Percentiles rank a stretch among this genome's conserved stretches.
Conservation (phyloP, 1,140 invertebrate genomes). For the Meloidogyne exigua region DNA sequence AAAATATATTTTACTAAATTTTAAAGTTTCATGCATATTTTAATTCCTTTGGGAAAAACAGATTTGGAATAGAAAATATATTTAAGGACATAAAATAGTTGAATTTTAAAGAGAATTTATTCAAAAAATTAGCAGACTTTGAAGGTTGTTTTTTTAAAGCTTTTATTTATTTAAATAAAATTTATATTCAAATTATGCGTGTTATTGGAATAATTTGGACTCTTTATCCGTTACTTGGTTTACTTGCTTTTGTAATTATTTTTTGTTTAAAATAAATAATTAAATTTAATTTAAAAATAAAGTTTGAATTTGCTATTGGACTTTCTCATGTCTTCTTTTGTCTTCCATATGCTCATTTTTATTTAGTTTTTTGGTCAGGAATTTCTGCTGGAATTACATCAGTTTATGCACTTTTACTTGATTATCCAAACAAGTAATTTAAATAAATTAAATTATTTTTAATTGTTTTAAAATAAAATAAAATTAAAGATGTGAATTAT, state of each 20-base stretch:
- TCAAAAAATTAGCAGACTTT: background rate
- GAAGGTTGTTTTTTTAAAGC: background rate
- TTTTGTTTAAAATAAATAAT: background rate
- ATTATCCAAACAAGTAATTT: slow-evolving; percentile 43
- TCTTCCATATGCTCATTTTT: slow-evolving; percentile 42
- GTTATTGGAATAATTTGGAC: slow-evolving; percentile 46
- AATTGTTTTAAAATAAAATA: no score
- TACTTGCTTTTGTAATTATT: slow-evolving; percentile 40
- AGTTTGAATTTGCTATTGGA: slow-evolving; percentile 43
- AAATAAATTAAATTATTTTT: background rate
- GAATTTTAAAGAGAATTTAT: background rate
- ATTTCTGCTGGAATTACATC: slow-evolving; percentile 49
- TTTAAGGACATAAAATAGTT: background rate
- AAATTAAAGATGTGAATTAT: slow-evolving; percentile 43
- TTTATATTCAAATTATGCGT: slow-evolving; percentile 28
- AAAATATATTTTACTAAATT: background rate
- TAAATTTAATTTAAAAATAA: background rate
- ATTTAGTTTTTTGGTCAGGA: slow-evolving; percentile 43
- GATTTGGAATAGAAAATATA: background rate
- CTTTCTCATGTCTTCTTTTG: slow-evolving; percentile 50
- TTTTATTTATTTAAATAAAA: background rate
- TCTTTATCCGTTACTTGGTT: slow-evolving; percentile 44
- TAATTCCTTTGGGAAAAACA: background rate
- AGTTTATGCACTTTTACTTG: slow-evolving; percentile 43
- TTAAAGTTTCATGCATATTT: background rate